Evolutionary conservation across 1,140 invertebrate species (phyloP).

Genomic region (Triops cancriformis): DNA sequence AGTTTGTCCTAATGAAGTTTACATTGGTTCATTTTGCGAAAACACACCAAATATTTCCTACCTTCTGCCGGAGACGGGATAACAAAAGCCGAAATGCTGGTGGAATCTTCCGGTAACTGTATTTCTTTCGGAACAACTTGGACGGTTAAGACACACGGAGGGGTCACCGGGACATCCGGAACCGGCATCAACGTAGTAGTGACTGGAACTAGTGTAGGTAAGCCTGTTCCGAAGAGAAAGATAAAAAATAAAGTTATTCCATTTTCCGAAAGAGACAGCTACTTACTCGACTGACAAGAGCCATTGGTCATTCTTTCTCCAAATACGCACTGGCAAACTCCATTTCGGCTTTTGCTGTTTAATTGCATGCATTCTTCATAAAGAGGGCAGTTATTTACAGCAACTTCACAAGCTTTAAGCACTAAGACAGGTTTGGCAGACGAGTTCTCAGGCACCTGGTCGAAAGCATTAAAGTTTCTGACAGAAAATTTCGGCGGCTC

Average conservation of each 20-base stretch:
- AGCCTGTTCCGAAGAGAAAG: background rate
- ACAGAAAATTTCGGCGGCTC: background rate
- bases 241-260: background rate
- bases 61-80: conserved; percentile 61
- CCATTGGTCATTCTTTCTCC: background rate
- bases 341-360: background rate
- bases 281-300: background rate
- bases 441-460: conserved; percentile 51
- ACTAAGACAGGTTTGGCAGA: conserved; percentile 37
- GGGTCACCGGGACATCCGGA: background rate
- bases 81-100: conserved; percentile 66
- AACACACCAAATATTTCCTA: conserved; percentile 35
- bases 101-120: conserved; percentile 62
- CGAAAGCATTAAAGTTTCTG: conserved; percentile 39
- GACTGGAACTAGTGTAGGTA: background rate
- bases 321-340: background rate
- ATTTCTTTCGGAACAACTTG: conserved; percentile 51
- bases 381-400: conserved; percentile 15
- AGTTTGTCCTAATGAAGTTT: conserved; percentile 45
- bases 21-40: conserved; percentile 17
- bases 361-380: background rate
- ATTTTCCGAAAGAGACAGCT: background rate
- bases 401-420: conserved; percentile 21
- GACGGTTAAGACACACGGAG: conserved; percentile 20
- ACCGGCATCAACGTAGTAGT: background rate